Evolutionary conservation across 2,113 vertebrate genomes (phyloP).

Genomic region (Carollia perspicillata): DNA sequence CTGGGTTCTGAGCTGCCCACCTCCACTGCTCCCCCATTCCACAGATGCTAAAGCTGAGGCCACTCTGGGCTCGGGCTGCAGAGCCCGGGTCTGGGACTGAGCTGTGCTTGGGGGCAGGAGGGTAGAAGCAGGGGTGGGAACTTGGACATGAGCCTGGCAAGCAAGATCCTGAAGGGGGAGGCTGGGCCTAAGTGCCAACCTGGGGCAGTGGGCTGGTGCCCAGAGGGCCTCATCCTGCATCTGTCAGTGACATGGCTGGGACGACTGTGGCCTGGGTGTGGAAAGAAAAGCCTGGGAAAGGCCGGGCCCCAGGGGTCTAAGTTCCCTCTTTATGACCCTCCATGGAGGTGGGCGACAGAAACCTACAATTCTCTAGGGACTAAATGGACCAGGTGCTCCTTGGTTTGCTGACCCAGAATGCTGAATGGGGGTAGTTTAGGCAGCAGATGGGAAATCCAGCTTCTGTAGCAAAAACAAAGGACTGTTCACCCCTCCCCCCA

Average conservation of each 20-base stretch:
- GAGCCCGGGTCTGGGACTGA: neutral
- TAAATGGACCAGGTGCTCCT: neutral
- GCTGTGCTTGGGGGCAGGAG: neutral
- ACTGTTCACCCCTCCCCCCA: neutral
- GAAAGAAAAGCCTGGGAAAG: neutral
- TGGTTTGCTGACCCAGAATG: neutral
- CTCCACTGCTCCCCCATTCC: neutral
- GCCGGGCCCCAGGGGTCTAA: neutral
- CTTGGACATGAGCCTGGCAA: neutral
- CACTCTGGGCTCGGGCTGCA: neutral
- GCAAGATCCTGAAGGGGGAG: neutral
- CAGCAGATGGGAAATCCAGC: neutral
- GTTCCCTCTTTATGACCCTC: neutral
- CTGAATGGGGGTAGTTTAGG: neutral
- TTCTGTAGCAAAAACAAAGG: neutral
- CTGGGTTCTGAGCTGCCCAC: neutral
- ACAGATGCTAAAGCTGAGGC: neutral
- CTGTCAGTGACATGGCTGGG: neutral
- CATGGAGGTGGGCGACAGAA: neutral
- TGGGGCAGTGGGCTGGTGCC: neutral
- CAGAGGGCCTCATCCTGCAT: neutral
- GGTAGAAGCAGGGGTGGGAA: neutral
- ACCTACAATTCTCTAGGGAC: neutral
- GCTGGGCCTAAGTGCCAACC: neutral
- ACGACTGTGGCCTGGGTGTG: rapidly evolving